Percentiles rank a stretch among this genome's conserved stretches.
These are phyloP conservation scores for Acanthurus tractus DNA, from an alignment of 2,797 vertebrate species.

Conservation along the genomic window DNA sequence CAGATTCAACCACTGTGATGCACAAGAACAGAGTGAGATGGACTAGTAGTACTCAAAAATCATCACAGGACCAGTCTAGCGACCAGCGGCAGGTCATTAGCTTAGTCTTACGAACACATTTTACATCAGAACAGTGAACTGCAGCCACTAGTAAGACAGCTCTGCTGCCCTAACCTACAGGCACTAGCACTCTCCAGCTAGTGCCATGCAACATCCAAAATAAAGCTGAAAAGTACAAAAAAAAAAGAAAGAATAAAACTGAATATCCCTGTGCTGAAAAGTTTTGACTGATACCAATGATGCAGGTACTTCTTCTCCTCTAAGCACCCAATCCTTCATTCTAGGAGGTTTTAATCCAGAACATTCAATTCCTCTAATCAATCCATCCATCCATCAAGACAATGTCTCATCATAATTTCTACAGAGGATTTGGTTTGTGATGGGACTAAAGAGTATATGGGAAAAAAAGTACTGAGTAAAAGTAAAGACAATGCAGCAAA, in stretches of 20 bases:
- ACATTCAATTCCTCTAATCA: slow-evolving; percentile 54
- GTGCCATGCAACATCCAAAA: slow-evolving; percentile 69
- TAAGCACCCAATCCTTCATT: slow-evolving; percentile 39
- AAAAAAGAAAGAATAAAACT: slow-evolving; percentile 17
- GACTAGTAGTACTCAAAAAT: slow-evolving; percentile 64
- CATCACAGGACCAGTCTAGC: slow-evolving; percentile 74
- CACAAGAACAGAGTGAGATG: slow-evolving; percentile 71
- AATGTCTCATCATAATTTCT: slow-evolving; percentile 56
- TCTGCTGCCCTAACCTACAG: slow-evolving; percentile 67
- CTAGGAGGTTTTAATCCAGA: slow-evolving; percentile 43
- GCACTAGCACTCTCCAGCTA: slow-evolving; percentile 68
- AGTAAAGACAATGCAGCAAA: slow-evolving; percentile 76
- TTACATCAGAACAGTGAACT: slow-evolving; percentile 67
- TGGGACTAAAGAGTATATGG: slow-evolving; percentile 26
- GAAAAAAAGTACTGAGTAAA: slow-evolving; percentile 21
- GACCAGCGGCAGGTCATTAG: slow-evolving; percentile 65
- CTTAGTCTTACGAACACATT: slow-evolving; percentile 69
- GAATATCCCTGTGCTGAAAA: slow-evolving; percentile 62
- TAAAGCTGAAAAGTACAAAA: slow-evolving; percentile 71
- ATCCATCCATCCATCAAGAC: slow-evolving; percentile 29
- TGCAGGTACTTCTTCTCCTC: slow-evolving; percentile 26
- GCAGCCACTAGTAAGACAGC: slow-evolving; percentile 72
- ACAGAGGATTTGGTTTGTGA: slow-evolving; percentile 78
- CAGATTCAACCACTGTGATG: slow-evolving; percentile 71
- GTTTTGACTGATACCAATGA: slow-evolving; percentile 34